Conservation (phyloP, 1,140 invertebrate genomes). For the Phthorimaea operculella region DNA sequence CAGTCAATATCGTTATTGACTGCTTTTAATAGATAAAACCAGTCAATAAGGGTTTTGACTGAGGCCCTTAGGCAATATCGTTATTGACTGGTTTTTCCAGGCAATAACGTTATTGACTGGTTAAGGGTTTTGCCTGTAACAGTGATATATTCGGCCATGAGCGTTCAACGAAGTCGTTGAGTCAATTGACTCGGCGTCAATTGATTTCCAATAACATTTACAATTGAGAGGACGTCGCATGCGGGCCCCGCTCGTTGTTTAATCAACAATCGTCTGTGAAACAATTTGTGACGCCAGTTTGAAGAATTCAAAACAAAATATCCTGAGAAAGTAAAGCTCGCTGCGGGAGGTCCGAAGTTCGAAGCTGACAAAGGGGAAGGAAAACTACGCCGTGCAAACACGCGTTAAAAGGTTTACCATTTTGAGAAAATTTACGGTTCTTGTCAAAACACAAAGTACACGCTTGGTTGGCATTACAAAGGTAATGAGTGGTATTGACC, state of each 20-base stretch:
- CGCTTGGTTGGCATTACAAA: background rate
- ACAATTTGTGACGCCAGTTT: slow-evolving; percentile 38
- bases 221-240: slow-evolving; percentile 58
- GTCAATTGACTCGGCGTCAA: slow-evolving; percentile 52
- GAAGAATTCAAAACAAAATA: slow-evolving; percentile 36
- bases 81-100: too few relatives aligned
- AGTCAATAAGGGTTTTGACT: too few relatives aligned
- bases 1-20: too few relatives aligned
- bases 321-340: slow-evolving; percentile 23
- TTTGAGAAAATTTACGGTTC: slow-evolving; percentile 21
- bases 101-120: too few relatives aligned
- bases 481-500: background rate
- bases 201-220: slow-evolving; percentile 66
- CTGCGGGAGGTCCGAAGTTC: slow-evolving; percentile 36
- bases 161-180: slow-evolving; percentile 36
- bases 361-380: slow-evolving; percentile 11
- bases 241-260: slow-evolving; percentile 59
- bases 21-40: too few relatives aligned
- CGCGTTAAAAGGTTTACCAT: slow-evolving; percentile 19
- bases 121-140: too few relatives aligned
- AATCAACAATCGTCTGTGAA: slow-evolving; percentile 46
- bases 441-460: background rate
- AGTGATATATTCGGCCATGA: background rate
- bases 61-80: too few relatives aligned
- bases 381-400: slow-evolving; percentile 22